Conservation (phyloP, 2,888 invertebrate genomes). For the Stenurella melanura region DNA sequence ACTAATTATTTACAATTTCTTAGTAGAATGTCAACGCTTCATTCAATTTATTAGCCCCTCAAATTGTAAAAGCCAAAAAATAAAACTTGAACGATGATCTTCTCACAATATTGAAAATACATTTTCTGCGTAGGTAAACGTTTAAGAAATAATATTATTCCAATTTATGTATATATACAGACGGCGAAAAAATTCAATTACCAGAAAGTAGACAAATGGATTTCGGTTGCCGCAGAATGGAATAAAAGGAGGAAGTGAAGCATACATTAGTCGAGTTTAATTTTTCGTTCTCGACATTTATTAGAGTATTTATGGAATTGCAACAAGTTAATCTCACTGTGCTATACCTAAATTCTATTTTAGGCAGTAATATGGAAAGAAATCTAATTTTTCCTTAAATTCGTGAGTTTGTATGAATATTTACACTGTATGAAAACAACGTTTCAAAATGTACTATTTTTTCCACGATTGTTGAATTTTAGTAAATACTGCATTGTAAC, state of each 20-base stretch:
- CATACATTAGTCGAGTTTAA: not conserved
- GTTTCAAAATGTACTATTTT: too few species aligned
- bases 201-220: not conserved
- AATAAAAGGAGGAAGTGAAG: not conserved
- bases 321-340: not conserved
- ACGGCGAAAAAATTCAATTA: constrained; percentile 1
- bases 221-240: not conserved
- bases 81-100: not conserved
- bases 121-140: not conserved
- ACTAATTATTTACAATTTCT: too few species aligned
- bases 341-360: not conserved
- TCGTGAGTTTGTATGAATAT: too few species aligned
- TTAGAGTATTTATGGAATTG: not conserved
- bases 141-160: not conserved
- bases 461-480: too few species aligned
- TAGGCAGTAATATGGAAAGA: not conserved
- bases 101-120: not conserved
- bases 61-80: too few species aligned
- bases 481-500: too few species aligned
- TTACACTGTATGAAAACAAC: too few species aligned
- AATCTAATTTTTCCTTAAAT: too few species aligned
- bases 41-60: too few species aligned
- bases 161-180: constrained; percentile 1
- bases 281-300: constrained; percentile 1
- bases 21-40: too few species aligned